Percentiles rank a stretch among this genome's conserved stretches.
phyloP scores from a whole-genome alignment of 2,888 invertebrate species.

The Dynastes grantii region DNA sequence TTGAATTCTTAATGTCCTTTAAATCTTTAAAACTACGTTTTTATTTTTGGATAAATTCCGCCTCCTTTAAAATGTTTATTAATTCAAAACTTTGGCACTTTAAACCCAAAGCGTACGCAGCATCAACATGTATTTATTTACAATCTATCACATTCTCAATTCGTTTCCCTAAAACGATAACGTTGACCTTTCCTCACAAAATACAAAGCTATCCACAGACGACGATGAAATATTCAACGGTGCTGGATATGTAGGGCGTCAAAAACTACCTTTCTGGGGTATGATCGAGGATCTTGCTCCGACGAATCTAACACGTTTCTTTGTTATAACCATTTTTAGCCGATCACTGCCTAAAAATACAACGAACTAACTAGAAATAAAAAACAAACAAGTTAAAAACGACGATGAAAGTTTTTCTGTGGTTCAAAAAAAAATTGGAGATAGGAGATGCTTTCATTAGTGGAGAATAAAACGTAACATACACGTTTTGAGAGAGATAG shows the following conservation, averaged over 20 bases:
- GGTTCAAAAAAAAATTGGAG: not conserved
- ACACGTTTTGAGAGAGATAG: not conserved
- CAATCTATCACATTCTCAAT: slow-evolving; percentile 13
- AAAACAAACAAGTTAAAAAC: not conserved
- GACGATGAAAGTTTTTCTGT: not conserved
- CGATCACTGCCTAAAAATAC: too few relatives aligned
- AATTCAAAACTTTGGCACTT: too few relatives aligned
- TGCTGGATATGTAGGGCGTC: not conserved
- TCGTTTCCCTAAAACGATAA: slow-evolving; percentile 9
- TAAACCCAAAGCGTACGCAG: too few relatives aligned
- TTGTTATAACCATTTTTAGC: too few relatives aligned
- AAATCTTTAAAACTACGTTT: too few relatives aligned
- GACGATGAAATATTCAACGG: not conserved
- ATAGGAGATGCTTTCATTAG: slow-evolving; percentile 8
- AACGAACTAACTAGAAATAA: not conserved
- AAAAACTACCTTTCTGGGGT: not conserved
- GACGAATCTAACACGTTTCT: too few relatives aligned
- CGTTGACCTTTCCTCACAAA: slow-evolving; percentile 7
- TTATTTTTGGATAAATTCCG: too few relatives aligned
- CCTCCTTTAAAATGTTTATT: too few relatives aligned
- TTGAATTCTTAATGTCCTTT: too few relatives aligned
- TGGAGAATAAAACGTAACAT: not conserved
- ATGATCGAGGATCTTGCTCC: not conserved
- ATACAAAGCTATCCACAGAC: not conserved
- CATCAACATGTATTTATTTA: slow-evolving; percentile 14